Conservation (phyloP, 2,888 invertebrate genomes). For the Tipula confusa region DNA sequence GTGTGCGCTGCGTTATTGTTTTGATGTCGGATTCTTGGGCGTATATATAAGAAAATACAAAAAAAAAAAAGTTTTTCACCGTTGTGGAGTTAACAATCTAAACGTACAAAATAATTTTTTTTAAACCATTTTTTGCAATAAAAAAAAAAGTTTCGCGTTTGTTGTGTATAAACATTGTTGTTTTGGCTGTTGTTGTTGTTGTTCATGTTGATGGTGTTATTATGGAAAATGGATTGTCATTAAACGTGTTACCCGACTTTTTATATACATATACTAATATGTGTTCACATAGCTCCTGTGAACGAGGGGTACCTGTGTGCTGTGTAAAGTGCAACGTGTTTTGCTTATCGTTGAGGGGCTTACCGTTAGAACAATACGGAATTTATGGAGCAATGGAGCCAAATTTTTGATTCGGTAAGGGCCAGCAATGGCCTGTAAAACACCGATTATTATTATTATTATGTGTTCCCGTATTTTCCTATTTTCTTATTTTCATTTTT, state of each 20-base stretch:
- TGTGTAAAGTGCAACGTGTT: no score
- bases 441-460: not conserved
- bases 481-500: not conserved
- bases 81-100: not conserved
- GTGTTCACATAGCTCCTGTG: not conserved
- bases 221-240: constrained; percentile 12
- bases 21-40: not conserved
- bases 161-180: not conserved
- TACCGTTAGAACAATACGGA: no score
- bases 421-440: no score
- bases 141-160: not conserved
- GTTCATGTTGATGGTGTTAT: not conserved
- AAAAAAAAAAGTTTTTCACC: not conserved
- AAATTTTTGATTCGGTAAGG: no score
- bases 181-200: no score
- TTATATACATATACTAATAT: not conserved
- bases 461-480: not conserved
- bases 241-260: not conserved
- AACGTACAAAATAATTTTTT: not conserved
- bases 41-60: not conserved
- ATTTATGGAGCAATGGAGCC: no score
- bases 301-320: no score
- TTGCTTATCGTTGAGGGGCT: no score
- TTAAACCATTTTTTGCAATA: not conserved
- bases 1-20: not conserved